Evolutionary conservation across 2,888 invertebrate genomes (phyloP).

Genomic region (Zaprionus lineosus): DNA sequence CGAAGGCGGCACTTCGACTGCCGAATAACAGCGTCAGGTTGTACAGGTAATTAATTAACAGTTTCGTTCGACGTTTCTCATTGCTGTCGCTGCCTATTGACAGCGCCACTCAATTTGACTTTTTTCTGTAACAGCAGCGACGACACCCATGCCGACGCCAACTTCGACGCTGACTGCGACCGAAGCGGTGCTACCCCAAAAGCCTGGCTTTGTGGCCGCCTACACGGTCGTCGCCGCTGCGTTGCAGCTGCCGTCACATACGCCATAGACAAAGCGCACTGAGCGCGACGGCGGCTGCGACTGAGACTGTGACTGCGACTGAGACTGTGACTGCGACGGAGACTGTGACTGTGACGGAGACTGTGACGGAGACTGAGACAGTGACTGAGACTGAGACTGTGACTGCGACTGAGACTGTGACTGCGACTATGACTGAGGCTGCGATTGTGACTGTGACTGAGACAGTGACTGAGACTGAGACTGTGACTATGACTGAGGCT

Average conservation of each 20-base stretch:
- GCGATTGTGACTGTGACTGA: too few relatives aligned
- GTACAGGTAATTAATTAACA: constrained; percentile 50
- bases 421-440: too few relatives aligned
- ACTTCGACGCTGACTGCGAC: constrained; percentile 5
- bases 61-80: constrained; percentile 22
- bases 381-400: too few relatives aligned
- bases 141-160: neutral
- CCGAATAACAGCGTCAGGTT: constrained; percentile 13
- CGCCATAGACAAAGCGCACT: constrained; percentile 31
- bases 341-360: too few relatives aligned
- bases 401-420: too few relatives aligned
- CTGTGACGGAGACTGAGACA: too few relatives aligned
- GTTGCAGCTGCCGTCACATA: constrained; percentile 20
- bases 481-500: neutral
- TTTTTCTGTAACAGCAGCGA: constrained; percentile 21
- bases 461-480: too few relatives aligned
- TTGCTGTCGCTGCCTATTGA: constrained; percentile 16
- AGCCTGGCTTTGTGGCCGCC: constrained; percentile 32
- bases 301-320: neutral
- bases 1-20: neutral
- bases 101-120: constrained; percentile 48
- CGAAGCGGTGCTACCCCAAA: constrained; percentile 17
- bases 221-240: constrained; percentile 21
- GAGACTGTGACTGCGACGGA: constrained; percentile 3
- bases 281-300: constrained; percentile 1